Percentiles rank a stretch among this genome's conserved stretches.
These are phyloP conservation scores for Philhelius pedissequus DNA, from an alignment of 2,888 invertebrate species.

Conservation along the genomic window DNA sequence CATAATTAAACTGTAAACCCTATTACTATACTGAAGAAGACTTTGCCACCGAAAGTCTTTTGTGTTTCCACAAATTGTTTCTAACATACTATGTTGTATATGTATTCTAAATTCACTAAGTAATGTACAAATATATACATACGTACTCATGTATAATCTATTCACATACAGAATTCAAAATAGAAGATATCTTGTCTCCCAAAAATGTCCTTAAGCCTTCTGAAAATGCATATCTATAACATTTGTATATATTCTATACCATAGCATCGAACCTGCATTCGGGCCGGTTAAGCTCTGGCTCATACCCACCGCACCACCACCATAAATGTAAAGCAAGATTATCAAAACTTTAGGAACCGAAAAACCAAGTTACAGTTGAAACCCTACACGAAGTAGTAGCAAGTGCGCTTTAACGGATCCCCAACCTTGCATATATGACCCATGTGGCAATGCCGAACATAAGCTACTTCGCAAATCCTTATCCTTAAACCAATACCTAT, in stretches of 20 bases:
- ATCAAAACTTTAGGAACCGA: background rate
- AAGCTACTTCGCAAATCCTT: background rate
- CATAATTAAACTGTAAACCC: slow-evolving; percentile 20
- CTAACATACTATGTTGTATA: background rate
- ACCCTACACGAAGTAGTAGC: background rate
- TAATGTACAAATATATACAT: background rate
- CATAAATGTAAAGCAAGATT: background rate
- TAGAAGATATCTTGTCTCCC: background rate
- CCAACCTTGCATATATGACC: background rate
- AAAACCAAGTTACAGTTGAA: background rate
- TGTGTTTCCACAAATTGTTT: background rate
- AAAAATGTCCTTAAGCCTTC: background rate
- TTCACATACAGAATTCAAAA: background rate
- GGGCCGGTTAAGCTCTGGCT: background rate
- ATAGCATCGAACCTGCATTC: background rate
- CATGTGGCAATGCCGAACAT: background rate
- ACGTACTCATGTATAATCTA: no score
- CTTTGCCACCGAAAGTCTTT: background rate
- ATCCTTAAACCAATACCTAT: background rate
- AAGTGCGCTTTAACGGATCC: background rate
- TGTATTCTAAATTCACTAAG: background rate
- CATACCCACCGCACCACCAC: background rate
- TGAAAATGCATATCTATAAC: background rate
- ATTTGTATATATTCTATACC: background rate
- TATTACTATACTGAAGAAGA: background rate